A percentile compares a stretch with the other conserved stretches of the same genome.
Conservation (phyloP, 2,888 invertebrate species). For the Tuberolachnus salignus region DNA sequence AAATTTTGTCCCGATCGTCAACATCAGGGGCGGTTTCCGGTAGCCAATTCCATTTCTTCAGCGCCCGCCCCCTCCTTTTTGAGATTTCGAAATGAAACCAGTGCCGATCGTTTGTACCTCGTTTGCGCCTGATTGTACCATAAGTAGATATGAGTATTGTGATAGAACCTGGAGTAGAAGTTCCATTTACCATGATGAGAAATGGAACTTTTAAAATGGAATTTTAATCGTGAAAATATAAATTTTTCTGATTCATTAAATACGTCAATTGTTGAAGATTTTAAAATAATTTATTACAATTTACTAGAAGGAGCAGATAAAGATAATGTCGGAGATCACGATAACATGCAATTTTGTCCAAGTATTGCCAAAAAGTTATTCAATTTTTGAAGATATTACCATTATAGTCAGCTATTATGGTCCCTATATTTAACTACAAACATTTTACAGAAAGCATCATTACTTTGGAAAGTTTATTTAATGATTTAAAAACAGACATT, state of each 20-base stretch:
- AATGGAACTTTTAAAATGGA: conserved; percentile 21
- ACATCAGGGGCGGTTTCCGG: too few relatives aligned
- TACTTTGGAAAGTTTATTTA: conserved; percentile 37
- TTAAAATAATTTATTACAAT: too few relatives aligned
- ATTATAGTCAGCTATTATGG: conserved; percentile 20
- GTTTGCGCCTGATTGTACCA: too few relatives aligned
- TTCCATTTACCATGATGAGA: neutral
- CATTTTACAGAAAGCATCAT: neutral
- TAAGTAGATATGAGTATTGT: too few relatives aligned
- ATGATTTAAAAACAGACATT: conserved; percentile 25
- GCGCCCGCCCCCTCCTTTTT: too few relatives aligned
- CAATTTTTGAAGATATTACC: conserved; percentile 37
- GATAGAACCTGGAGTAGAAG: neutral
- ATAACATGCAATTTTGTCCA: neutral
- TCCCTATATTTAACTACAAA: conserved; percentile 33
- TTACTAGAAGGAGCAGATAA: neutral
- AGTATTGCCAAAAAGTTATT: conserved; percentile 7
- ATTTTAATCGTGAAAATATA: neutral
- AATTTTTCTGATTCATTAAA: neutral
- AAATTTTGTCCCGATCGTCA: too few relatives aligned
- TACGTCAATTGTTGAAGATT: neutral
- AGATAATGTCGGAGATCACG: neutral
- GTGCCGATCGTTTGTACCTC: too few relatives aligned
- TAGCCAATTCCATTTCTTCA: too few relatives aligned
- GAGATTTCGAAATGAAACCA: too few relatives aligned